phyloP scores from a whole-genome alignment of 2,113 vertebrate genomes.

The Crotophaga sulcirostris region DNA sequence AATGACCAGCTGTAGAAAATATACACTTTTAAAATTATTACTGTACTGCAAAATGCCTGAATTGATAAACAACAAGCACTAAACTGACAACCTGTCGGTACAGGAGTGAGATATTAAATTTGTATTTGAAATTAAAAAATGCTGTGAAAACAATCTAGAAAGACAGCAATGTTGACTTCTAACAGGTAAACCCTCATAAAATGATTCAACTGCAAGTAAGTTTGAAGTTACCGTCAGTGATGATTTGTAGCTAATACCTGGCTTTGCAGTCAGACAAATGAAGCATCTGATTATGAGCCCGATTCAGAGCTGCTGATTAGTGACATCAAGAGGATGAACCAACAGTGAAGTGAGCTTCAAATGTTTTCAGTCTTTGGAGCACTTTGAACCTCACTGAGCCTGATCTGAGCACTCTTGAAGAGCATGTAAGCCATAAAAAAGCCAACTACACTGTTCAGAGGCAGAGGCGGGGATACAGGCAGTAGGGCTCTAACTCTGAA shows the following conservation, averaged over 20 bases:
- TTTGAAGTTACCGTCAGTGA: neutral
- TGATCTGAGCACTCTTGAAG: neutral
- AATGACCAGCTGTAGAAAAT: neutral
- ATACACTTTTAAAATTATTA: neutral
- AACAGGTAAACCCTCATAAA: neutral
- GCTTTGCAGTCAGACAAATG: neutral
- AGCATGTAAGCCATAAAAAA: neutral
- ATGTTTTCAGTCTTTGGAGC: neutral
- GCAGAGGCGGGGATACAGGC: neutral
- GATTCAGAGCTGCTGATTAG: neutral
- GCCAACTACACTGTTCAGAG: neutral
- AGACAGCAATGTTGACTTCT: neutral
- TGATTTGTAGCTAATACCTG: neutral
- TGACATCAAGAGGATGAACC: neutral
- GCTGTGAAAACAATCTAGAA: neutral
- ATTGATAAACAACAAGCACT: neutral
- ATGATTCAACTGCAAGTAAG: neutral
- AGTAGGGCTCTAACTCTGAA: neutral
- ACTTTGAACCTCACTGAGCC: neutral
- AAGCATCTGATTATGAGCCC: neutral
- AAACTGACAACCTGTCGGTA: neutral
- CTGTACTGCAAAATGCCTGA: neutral
- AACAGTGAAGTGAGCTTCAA: neutral
- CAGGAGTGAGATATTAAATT: neutral
- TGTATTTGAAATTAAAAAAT: neutral